Conservation (phyloP, 2,888 invertebrate species). For the Ennomos fuscantarius region DNA sequence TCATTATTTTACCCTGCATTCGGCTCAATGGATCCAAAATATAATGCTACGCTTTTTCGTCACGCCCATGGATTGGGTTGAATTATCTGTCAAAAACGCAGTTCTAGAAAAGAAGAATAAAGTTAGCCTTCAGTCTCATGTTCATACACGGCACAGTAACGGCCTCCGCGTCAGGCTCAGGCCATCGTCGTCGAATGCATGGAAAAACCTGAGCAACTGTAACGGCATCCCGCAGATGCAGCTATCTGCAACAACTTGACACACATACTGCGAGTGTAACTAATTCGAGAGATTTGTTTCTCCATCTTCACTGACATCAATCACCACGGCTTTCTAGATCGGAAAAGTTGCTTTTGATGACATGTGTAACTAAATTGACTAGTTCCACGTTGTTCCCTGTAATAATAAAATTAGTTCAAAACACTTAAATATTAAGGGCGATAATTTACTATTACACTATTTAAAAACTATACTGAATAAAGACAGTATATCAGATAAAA, state of each 20-base stretch:
- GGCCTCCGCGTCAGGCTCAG: conserved; percentile 51
- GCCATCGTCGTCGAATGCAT: conserved; percentile 59
- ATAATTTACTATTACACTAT: too few species aligned
- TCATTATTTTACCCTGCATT: too few species aligned
- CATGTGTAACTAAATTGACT: not conserved
- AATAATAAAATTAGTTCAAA: too few species aligned
- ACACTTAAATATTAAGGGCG: too few species aligned
- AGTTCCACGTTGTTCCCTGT: not conserved
- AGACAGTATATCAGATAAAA: not conserved
- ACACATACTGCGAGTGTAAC: conserved; percentile 50
- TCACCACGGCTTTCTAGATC: conserved; percentile 35
- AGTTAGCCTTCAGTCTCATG: conserved; percentile 44
- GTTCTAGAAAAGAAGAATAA: too few species aligned
- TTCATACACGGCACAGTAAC: conserved; percentile 66
- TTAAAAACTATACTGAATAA: too few species aligned
- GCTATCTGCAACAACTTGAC: conserved; percentile 52
- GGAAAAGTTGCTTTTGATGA: conserved; percentile 15
- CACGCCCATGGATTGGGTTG: too few species aligned
- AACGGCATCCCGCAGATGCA: conserved; percentile 63
- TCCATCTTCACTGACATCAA: conserved; percentile 37
- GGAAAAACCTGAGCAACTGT: conserved; percentile 67
- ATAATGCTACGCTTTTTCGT: too few species aligned
- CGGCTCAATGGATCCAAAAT: too few species aligned
- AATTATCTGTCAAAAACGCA: too few species aligned
- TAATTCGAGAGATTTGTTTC: conserved; percentile 47